Conservation (phyloP, 2,113 vertebrate genomes). For the Alectura lathami region DNA sequence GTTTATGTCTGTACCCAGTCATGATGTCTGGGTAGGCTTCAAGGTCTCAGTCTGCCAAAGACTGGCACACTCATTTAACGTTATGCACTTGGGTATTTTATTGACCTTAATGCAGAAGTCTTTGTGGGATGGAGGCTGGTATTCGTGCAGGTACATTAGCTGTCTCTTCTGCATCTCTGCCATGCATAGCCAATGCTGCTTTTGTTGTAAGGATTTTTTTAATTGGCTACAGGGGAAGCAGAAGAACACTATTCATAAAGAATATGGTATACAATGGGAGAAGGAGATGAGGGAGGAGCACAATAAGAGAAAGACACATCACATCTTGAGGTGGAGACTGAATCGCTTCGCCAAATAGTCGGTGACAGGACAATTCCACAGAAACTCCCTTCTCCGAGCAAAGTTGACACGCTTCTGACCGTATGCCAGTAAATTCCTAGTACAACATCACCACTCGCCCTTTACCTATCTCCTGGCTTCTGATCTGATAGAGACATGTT, state of each 20-base stretch:
- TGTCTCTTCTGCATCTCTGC: not conserved
- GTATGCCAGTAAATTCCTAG: not conserved
- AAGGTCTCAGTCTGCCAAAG: conserved; percentile 36
- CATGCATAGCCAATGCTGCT: not conserved
- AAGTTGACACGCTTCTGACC: not conserved
- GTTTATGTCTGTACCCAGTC: conserved; percentile 32
- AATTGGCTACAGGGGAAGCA: not conserved
- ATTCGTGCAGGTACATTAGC: not conserved
- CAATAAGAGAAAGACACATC: not conserved
- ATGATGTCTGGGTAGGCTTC: conserved; percentile 14
- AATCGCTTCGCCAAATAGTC: not conserved
- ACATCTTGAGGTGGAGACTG: not conserved
- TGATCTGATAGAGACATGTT: not conserved
- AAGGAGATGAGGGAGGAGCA: not conserved
- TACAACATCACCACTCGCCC: not conserved
- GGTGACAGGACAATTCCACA: not conserved
- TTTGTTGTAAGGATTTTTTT: not conserved
- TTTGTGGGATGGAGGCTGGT: not conserved
- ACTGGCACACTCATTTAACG: not conserved
- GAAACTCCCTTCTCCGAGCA: not conserved
- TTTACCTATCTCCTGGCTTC: not conserved
- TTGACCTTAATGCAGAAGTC: not conserved
- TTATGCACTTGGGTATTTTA: not conserved
- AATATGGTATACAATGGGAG: not conserved
- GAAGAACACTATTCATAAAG: not conserved